Evolutionary conservation across 2,113 vertebrate species (phyloP).

Genomic region (Nibea albiflora): DNA sequence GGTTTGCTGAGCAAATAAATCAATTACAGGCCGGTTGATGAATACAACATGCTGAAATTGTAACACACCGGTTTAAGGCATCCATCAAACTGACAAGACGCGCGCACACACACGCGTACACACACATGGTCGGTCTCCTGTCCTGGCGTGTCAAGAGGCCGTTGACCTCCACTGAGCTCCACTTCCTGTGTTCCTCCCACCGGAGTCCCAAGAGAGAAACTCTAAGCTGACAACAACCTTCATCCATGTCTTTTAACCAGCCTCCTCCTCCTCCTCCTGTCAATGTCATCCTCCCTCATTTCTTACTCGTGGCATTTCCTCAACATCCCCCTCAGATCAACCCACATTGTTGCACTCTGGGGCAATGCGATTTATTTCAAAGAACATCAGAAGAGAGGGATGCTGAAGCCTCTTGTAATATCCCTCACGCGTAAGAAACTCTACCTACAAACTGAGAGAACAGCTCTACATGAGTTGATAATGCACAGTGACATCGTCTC

Average conservation of each 20-base stretch:
- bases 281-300: conserved; percentile 54
- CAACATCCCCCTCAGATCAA: conserved; percentile 20
- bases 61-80: conserved; percentile 50
- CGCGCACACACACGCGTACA: conserved; percentile 13
- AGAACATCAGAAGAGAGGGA: background rate
- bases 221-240: conserved; percentile 57
- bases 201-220: conserved; percentile 52
- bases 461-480: conserved; percentile 20
- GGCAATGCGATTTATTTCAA: conserved; percentile 3
- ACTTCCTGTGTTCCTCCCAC: conserved; percentile 67
- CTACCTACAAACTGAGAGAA: conserved; percentile 3
- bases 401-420: background rate
- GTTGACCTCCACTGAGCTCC: conserved; percentile 68
- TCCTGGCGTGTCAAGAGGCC: conserved; percentile 64
- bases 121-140: conserved; percentile 50
- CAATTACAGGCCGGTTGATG: conserved; percentile 53
- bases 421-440: background rate
- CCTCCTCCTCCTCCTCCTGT: conserved; percentile 52
- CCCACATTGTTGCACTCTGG: conserved; percentile 14
- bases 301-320: conserved; percentile 48
- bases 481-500: conserved; percentile 21
- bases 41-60: conserved; percentile 59
- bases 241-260: conserved; percentile 45
- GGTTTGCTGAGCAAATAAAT: conserved; percentile 53
- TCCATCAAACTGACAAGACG: conserved; percentile 59